Evolutionary conservation across 2,797 vertebrate genomes (phyloP).

Genomic region (Iguana delicatissima): DNA sequence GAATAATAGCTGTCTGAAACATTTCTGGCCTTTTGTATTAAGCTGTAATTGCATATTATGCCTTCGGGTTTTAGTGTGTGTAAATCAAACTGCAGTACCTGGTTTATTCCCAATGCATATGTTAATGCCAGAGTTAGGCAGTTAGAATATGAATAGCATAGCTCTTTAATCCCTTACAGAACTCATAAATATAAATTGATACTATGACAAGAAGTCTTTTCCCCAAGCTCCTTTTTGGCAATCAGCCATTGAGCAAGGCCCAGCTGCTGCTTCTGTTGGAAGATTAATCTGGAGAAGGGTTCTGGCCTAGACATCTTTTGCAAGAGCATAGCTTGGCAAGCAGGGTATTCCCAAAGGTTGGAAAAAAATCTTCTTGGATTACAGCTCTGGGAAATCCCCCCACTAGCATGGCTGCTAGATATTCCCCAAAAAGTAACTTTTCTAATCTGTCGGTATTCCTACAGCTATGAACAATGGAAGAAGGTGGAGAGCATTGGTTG

Average conservation of each 20-base stretch:
- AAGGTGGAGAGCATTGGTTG: not conserved
- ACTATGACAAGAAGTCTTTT: not conserved
- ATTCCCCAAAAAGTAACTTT: no score
- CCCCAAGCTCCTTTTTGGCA: not conserved
- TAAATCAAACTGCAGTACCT: not conserved
- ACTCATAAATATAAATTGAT: slow-evolving; percentile 18
- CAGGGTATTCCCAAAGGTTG: not conserved
- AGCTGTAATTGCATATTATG: slow-evolving; percentile 8
- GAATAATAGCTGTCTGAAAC: not conserved
- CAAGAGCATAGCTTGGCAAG: not conserved
- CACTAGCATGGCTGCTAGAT: no score
- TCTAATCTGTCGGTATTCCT: not conserved
- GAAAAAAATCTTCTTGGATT: no score
- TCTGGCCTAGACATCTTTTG: not conserved
- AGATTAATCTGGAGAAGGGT: not conserved
- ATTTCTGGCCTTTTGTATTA: not conserved
- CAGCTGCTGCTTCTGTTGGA: not conserved
- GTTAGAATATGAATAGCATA: slow-evolving; percentile 16
- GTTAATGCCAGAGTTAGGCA: not conserved
- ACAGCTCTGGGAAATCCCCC: no score
- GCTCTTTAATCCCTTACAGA: not conserved
- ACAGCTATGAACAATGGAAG: not conserved
- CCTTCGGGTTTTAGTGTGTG: not conserved
- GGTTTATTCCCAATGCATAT: slow-evolving; percentile 4
- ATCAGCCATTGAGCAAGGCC: not conserved